Conservation (phyloP, 2,888 invertebrate genomes). For the Drosophila merina region DNA sequence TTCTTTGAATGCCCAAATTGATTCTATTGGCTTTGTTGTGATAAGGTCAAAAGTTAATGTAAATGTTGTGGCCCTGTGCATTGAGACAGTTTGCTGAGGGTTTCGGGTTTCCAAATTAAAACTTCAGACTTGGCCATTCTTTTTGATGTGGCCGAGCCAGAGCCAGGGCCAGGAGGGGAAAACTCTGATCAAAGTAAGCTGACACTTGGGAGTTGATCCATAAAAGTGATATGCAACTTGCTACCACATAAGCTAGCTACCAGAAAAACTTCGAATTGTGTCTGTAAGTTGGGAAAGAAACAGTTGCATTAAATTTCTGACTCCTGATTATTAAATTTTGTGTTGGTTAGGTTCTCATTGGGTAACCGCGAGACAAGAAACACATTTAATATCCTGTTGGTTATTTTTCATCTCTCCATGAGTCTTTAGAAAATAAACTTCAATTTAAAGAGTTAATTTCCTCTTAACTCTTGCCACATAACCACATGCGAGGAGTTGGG, state of each 20-base stretch:
- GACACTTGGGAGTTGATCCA: slow-evolving; percentile 28
- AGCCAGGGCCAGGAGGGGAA: slow-evolving; percentile 23
- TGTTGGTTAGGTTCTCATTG: background rate
- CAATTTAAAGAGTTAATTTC: slow-evolving; percentile 45
- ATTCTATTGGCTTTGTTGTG: slow-evolving; percentile 76
- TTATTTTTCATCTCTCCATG: too few species aligned
- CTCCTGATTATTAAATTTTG: background rate
- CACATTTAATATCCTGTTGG: too few species aligned
- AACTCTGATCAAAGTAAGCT: slow-evolving; percentile 56
- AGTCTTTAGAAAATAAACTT: background rate
- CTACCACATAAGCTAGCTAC: slow-evolving; percentile 1
- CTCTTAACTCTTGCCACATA: slow-evolving; percentile 9
- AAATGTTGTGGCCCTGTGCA: slow-evolving; percentile 73
- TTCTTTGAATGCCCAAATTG: slow-evolving; percentile 58
- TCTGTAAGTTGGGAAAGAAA: background rate
- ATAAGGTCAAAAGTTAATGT: slow-evolving; percentile 77
- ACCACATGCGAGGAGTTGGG: background rate
- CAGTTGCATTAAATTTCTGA: background rate
- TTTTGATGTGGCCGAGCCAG: slow-evolving; percentile 45
- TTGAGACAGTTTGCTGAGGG: slow-evolving; percentile 56
- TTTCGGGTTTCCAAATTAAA: slow-evolving; percentile 61
- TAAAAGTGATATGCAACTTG: slow-evolving; percentile 14
- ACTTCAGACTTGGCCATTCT: slow-evolving; percentile 50
- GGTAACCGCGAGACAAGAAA: too few species aligned
- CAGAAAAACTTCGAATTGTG: background rate